These are phyloP conservation scores for Papilio demoleus DNA, from an alignment of 2,888 invertebrate genomes.

Conservation along the genomic window DNA sequence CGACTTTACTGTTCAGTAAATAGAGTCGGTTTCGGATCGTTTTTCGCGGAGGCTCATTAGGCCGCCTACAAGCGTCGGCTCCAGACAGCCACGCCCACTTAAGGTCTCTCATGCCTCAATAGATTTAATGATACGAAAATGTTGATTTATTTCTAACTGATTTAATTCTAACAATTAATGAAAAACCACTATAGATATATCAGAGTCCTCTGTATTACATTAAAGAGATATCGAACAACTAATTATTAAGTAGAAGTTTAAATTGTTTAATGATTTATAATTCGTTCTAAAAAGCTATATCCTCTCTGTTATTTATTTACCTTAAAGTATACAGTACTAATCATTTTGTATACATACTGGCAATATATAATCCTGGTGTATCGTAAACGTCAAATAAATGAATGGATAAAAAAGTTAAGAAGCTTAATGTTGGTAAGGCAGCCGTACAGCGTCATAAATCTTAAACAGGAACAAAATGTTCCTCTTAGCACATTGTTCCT, in stretches of 20 bases:
- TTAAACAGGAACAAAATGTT: slow-evolving; percentile 66
- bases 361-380: neutral
- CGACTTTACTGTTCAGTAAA: slow-evolving; percentile 48
- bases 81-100: slow-evolving; percentile 62
- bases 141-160: slow-evolving; percentile 50
- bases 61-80: slow-evolving; percentile 55
- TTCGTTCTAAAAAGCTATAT: neutral
- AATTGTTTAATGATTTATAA: neutral
- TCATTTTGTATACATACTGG: neutral
- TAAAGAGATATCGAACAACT: neutral
- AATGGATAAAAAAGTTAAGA: slow-evolving; percentile 21
- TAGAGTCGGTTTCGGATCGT: slow-evolving; percentile 56
- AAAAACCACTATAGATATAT: neutral
- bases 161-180: slow-evolving; percentile 45
- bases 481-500: slow-evolving; percentile 51
- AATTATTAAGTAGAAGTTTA: neutral
- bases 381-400: slow-evolving; percentile 1
- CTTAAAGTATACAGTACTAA: neutral
- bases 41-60: slow-evolving; percentile 58
- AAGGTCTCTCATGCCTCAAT: slow-evolving; percentile 44
- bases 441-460: slow-evolving; percentile 42
- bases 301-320: neutral
- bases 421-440: slow-evolving; percentile 63
- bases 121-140: slow-evolving; percentile 56
- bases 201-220: neutral